phyloP scores from a whole-genome alignment of 2,113 vertebrate genomes.

The Amphiprion ocellaris region DNA sequence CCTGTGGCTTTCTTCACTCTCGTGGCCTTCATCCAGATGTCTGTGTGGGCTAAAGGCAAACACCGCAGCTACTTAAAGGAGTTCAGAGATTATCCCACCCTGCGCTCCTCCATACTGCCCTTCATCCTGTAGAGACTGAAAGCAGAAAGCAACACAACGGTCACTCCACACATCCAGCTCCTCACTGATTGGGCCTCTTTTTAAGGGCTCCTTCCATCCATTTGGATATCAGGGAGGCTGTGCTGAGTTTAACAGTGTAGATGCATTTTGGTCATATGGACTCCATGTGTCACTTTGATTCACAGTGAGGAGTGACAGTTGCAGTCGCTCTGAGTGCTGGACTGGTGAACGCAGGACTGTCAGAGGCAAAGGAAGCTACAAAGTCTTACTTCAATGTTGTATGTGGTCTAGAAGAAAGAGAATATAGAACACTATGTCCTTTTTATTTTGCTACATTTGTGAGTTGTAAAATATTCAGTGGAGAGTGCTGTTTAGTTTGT shows the following conservation, averaged over 20 bases:
- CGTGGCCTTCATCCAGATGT: conserved; percentile 94
- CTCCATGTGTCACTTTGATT: conserved; percentile 14
- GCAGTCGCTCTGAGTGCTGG: conserved; percentile 8
- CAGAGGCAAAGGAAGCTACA: conserved; percentile 30
- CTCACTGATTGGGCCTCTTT: conserved; percentile 3
- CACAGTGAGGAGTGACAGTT: not conserved
- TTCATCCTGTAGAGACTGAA: conserved; percentile 88
- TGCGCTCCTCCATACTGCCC: conserved; percentile 92
- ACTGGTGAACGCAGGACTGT: conserved; percentile 42
- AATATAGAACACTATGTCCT: conserved; percentile 16
- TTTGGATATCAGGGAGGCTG: conserved; percentile 30
- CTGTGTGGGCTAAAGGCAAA: conserved; percentile 94
- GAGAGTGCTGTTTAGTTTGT: conserved; percentile 18
- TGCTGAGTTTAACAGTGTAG: conserved; percentile 15
- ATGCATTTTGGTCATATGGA: conserved; percentile 28
- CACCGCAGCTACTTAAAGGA: conserved; percentile 93
- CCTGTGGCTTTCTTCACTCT: conserved; percentile 93
- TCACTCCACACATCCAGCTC: conserved; percentile 14
- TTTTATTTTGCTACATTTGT: conserved; percentile 56
- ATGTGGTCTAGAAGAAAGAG: conserved; percentile 31
- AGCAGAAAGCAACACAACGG: not conserved
- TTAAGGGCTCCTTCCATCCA: conserved; percentile 12
- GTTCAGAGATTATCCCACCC: conserved; percentile 91
- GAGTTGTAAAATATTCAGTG: conserved; percentile 31
- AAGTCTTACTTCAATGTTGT: conserved; percentile 78